Base-by-base conservation (phyloP, 2,888 invertebrate species). In the Crematogaster levior region DNA sequence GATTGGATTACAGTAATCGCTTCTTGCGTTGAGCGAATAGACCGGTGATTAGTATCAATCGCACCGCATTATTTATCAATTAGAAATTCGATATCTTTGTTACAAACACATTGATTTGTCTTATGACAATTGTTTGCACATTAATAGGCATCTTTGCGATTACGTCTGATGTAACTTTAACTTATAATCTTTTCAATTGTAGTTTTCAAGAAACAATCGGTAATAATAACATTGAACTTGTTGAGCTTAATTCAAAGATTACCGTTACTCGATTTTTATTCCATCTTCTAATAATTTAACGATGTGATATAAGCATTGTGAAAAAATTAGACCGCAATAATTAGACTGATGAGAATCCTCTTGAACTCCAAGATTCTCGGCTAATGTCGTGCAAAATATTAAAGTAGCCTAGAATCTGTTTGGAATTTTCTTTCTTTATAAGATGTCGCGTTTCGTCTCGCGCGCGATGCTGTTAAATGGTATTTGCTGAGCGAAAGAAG, bases 1-100 rank as follows among this genome's bases (percentile, higher is more conserved):
- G 70, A 68, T 56, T 68, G 56, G 24, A 68, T 79, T 58, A 46
- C 30, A 43, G 21, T 56, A 68, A 79, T 68, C 34, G 51, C n/a
- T 40, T 43, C 7, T 27, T 56, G 24, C n/a, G 7, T 51, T 30
- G n/a, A 56, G 18, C 10, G 27, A 24, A 48, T n/a, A 27, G 21
- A 65, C 21, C 7, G 18, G 12, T 21, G 56, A 43, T 43, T 53
- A 30, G 30, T 56, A 66, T 77, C 12, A 51, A 24, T 77, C 40
- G 21, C 43, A 37, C 12, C 6, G 68, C 15, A 24, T 18, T 27
- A 27, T 40, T 48, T 21, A 30, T 12, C 18, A 21, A 34, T 46
- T 12, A n/a, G 60, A 43, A 43, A 73, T 61, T 61, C 18, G 21
- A 10, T 34, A 60, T 60, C 3, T 46, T 43, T 34, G 18, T 9